Evolutionary conservation across 2,888 invertebrate species (phyloP), one percentile per base, ranked within the genome.

Genomic region (Odontothrips loti): DNA sequence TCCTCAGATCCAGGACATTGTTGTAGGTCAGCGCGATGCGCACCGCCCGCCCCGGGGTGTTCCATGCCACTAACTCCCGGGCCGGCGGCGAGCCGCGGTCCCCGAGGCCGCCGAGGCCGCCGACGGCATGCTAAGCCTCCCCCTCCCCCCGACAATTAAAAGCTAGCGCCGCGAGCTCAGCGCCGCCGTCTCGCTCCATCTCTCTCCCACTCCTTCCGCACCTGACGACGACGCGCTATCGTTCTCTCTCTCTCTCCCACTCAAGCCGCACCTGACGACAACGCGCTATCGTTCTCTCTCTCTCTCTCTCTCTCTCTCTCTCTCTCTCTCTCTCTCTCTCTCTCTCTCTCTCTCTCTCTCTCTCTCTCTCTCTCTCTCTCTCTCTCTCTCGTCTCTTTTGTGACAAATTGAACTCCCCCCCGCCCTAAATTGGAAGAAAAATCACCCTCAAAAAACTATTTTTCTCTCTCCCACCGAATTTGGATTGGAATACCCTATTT

Each of bases 31-130:
- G 58, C 2, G 34, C 34, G 34, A 43, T 43, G 34, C 34, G 34
- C 34, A 6, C 34, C 34, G 34, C 58, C 58, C 68, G 68, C 12
- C 3, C 10, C 27, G 68, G 34, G 34, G 34, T 27, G 68, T 75
- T 75, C 68, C 68, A 75, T 75, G 68, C 68, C 68, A 75, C 68
- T 27, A 75, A 75, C 68, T 75, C 34, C 34, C 68, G 63, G 63
- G 20, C 68, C 68, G 20, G 68, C 68, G 68, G 51, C 51, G 51
- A 15, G 51, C 15, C 51, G 51, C 17, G 51, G 51, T 17, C 15
- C n/a, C 15, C 51, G 51, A 4, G 51, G 51, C 51, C 3, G 8
- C 15, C 51, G 58, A 17, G 58, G 58, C 17, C 58, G 34, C 58
- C 58, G 58, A 0, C 6, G 58, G 58, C 58, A 58, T 58, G 58